These are phyloP conservation scores for Pseudomyrmex concolor DNA, from an alignment of 1,140 invertebrate species.

Conservation along the genomic window DNA sequence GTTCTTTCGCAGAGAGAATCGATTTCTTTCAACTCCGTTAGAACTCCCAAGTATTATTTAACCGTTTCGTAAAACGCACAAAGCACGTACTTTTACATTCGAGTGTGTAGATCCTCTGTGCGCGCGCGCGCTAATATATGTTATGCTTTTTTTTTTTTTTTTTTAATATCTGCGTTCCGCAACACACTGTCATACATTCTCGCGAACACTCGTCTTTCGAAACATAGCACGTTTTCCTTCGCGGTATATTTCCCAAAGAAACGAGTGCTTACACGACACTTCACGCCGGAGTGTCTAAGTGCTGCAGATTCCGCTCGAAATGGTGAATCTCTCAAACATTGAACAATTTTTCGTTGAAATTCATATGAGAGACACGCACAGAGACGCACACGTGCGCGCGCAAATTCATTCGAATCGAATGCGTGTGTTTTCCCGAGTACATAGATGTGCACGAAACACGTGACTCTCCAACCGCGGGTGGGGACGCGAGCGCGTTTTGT, in stretches of 20 bases:
- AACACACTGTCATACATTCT: not conserved
- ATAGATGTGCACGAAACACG: slow-evolving; percentile 36
- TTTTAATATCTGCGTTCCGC: not conserved
- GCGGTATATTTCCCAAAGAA: slow-evolving; percentile 12
- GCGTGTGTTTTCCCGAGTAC: slow-evolving; percentile 38
- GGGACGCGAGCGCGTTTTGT: slow-evolving; percentile 66
- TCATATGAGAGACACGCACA: slow-evolving; percentile 3
- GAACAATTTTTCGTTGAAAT: not conserved
- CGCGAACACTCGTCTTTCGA: not conserved
- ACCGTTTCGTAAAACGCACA: no score
- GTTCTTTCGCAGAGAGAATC: no score
- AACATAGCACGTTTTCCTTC: not conserved
- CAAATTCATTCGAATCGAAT: slow-evolving; percentile 42
- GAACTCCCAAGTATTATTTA: no score
- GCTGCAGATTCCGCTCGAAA: not conserved
- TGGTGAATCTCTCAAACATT: not conserved
- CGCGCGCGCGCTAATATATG: slow-evolving; percentile 13
- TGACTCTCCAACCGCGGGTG: slow-evolving; percentile 36
- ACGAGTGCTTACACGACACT: not conserved
- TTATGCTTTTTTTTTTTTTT: not conserved
- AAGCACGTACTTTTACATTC: no score
- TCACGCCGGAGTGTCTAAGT: not conserved
- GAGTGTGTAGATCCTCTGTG: no score
- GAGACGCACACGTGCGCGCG: slow-evolving; percentile 47
- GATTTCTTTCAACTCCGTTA: no score